phyloP scores from a whole-genome alignment of 2,888 invertebrate species.

The Timema podura region DNA sequence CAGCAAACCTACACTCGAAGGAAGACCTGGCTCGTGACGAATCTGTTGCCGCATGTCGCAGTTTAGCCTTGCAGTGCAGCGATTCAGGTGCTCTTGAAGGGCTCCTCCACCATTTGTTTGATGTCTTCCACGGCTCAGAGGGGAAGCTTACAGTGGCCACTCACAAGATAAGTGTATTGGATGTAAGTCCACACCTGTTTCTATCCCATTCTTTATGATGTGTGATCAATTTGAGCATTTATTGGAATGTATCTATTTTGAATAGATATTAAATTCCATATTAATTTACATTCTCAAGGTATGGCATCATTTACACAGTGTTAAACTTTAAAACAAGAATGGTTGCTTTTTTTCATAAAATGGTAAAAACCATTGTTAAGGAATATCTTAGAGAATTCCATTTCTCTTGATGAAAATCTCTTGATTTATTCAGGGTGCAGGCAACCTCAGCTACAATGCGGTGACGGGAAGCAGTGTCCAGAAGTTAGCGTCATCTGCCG shows the following conservation, averaged over 20 bases:
- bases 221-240: not conserved
- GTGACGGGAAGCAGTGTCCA: constrained; percentile 57
- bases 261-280: too few species aligned
- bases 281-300: too few species aligned
- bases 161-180: constrained; percentile 81
- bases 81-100: constrained; percentile 61
- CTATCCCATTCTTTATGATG: not conserved
- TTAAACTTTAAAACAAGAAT: too few species aligned
- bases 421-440: constrained; percentile 55
- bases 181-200: constrained; percentile 47
- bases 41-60: constrained; percentile 67
- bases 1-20: constrained; percentile 80
- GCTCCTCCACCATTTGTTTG: constrained; percentile 67
- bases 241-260: too few species aligned
- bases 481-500: constrained; percentile 56
- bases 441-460: constrained; percentile 66
- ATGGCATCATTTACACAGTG: too few species aligned
- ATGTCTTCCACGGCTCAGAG: constrained; percentile 79
- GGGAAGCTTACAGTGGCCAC: constrained; percentile 86
- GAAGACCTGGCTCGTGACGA: constrained; percentile 72
- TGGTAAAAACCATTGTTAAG: too few species aligned
- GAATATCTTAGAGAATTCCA: too few species aligned
- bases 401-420: not conserved
- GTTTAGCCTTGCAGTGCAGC: constrained; percentile 68
- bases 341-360: too few species aligned